Evolutionary conservation across 2,797 vertebrate species (phyloP).

Genomic region (Sylvilagus floridanus): DNA sequence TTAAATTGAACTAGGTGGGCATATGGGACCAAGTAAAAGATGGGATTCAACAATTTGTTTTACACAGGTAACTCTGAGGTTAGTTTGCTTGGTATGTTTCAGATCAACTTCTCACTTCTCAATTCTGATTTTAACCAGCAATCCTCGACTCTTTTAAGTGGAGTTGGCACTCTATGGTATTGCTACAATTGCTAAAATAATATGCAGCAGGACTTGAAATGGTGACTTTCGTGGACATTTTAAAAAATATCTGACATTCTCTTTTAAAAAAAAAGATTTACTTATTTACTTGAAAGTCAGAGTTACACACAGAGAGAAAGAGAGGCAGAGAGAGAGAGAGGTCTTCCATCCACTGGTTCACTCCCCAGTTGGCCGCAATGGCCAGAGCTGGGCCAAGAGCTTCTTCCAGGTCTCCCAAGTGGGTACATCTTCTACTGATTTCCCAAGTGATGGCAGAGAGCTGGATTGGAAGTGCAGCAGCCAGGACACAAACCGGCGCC

Average conservation of each 20-base stretch:
- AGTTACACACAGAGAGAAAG: too few species aligned
- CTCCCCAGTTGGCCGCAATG: too few species aligned
- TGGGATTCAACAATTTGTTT: conserved; percentile 4
- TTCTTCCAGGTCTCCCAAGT: too few species aligned
- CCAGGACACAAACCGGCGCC: too few species aligned
- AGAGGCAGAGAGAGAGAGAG: too few species aligned
- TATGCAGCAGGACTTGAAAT: conserved; percentile 19
- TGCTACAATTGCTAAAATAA: conserved; percentile 17
- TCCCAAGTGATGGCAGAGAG: too few species aligned
- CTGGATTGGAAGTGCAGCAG: too few species aligned
- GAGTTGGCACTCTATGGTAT: neutral
- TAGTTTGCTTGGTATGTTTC: neutral
- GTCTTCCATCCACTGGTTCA: too few species aligned
- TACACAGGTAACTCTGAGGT: neutral
- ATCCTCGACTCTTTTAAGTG: conserved; percentile 14
- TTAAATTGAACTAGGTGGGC: neutral
- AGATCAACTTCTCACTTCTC: neutral
- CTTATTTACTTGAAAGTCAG: too few species aligned
- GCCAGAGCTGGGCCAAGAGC: too few species aligned
- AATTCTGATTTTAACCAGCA: conserved; percentile 57
- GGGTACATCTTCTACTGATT: too few species aligned
- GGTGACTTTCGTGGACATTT: neutral
- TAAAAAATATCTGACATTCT: neutral
- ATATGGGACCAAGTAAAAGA: neutral
- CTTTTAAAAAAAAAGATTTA: too few species aligned